A percentile compares a stretch with the other conserved stretches of the same genome.
phyloP scores from a whole-genome alignment of 2,113 vertebrate species.

The Pagrus major region DNA sequence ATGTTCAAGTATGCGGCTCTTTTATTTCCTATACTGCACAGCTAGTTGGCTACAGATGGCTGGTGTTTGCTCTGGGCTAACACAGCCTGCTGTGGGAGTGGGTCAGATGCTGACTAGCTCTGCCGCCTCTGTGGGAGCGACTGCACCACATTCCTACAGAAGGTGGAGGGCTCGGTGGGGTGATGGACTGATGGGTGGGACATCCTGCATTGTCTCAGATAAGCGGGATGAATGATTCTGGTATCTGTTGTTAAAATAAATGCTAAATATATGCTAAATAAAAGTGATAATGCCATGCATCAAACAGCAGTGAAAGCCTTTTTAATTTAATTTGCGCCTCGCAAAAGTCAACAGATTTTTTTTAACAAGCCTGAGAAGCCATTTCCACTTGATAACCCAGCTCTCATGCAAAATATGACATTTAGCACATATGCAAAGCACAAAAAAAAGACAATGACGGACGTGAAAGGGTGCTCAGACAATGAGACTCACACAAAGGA shows the following conservation, averaged over 20 bases:
- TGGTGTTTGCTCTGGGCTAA: conserved; percentile 80
- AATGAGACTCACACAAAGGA: conserved; percentile 34
- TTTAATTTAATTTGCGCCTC: conserved; percentile 22
- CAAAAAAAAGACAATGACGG: conserved; percentile 31
- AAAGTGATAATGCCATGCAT: conserved; percentile 46
- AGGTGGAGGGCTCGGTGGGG: conserved; percentile 51
- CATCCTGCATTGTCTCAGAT: conserved; percentile 46
- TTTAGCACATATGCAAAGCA: conserved; percentile 55
- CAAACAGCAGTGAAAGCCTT: conserved; percentile 37
- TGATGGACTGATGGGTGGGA: conserved; percentile 48
- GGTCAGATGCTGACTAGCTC: conserved; percentile 67
- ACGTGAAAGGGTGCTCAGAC: conserved; percentile 37
- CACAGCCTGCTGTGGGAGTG: conserved; percentile 67
- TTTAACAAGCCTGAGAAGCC: conserved; percentile 20
- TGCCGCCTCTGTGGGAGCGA: conserved; percentile 64
- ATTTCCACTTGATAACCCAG: conserved; percentile 42
- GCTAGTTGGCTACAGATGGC: conserved; percentile 72
- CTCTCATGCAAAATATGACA: conserved; percentile 68
- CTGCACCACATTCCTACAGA: conserved; percentile 70
- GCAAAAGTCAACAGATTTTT: conserved; percentile 38
- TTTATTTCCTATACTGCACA: conserved; percentile 66
- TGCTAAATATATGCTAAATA: conserved; percentile 30
- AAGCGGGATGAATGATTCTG: conserved; percentile 36
- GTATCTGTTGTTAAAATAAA: conserved; percentile 17
- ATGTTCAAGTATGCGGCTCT: conserved; percentile 69